Percentiles rank a stretch among this genome's conserved stretches.
Evolutionary conservation across 2,888 invertebrate genomes (phyloP).

Genomic region (Drosophila falleni): DNA sequence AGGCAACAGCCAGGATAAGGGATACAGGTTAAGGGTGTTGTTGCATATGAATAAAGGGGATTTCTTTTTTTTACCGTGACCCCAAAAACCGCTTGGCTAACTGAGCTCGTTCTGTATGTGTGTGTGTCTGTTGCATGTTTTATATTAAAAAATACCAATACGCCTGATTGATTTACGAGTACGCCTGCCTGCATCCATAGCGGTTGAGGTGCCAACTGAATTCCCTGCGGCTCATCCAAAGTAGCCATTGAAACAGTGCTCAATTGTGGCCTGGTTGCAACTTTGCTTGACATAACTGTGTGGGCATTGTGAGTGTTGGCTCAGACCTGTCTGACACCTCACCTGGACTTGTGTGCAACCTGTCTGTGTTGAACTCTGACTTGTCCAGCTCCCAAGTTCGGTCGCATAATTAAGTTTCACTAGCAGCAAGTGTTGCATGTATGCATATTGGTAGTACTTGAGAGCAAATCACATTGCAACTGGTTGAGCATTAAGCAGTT

Average conservation of each 20-base stretch:
- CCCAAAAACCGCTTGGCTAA: conserved; percentile 22
- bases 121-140: conserved; percentile 27
- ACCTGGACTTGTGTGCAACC: not conserved
- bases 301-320: conserved; percentile 3
- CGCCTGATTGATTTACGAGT: conserved; percentile 76
- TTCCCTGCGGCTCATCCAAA: conserved; percentile 21
- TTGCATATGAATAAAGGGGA: conserved; percentile 47
- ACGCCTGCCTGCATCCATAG: conserved; percentile 37
- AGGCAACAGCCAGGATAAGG: conserved; percentile 10
- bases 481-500: conserved; percentile 10
- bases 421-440: conserved; percentile 16
- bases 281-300: conserved; percentile 7
- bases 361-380: conserved; percentile 5
- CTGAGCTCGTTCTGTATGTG: conserved; percentile 3
- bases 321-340: not conserved
- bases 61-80: conserved; percentile 32
- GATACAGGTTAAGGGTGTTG: conserved; percentile 8
- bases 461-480: conserved; percentile 25
- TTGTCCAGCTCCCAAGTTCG: conserved; percentile 7
- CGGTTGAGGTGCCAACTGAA: conserved; percentile 27
- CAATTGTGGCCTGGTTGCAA: conserved; percentile 28
- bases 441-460: not conserved
- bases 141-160: conserved; percentile 73
- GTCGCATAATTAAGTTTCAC: conserved; percentile 33
- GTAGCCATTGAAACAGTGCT: conserved; percentile 29